These are phyloP conservation scores for Cyprinodon variegatus DNA, from an alignment of 2,113 vertebrate genomes.

Conservation along the genomic window DNA sequence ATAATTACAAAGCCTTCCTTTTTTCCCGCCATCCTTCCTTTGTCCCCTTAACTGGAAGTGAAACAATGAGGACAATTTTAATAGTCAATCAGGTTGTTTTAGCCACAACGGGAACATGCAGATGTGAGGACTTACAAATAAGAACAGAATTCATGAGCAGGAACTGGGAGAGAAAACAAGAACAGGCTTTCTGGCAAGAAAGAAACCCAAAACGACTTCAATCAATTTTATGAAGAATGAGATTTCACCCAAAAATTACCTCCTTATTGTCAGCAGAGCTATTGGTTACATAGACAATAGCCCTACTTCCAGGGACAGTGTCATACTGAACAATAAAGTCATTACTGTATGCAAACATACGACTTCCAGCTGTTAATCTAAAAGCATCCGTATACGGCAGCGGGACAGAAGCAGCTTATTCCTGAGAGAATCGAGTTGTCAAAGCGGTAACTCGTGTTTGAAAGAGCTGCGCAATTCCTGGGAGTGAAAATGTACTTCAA, in stretches of 20 bases:
- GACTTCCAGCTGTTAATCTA: conserved; percentile 39
- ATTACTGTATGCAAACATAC: conserved; percentile 1
- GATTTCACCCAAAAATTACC: conserved; percentile 68
- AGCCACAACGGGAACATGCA: conserved; percentile 42
- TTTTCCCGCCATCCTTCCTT: conserved; percentile 59
- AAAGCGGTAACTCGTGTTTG: conserved; percentile 31
- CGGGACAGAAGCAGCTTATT: conserved; percentile 20
- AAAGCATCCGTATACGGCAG: conserved; percentile 34
- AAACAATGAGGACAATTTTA: conserved; percentile 74
- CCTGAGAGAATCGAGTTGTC: conserved; percentile 40
- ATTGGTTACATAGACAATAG: neutral
- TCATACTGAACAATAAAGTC: conserved; percentile 1
- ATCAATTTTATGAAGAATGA: conserved; percentile 44
- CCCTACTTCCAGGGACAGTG: conserved; percentile 52
- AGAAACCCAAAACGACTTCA: neutral
- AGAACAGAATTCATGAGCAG: conserved; percentile 13
- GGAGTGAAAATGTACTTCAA: conserved; percentile 23
- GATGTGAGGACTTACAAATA: conserved; percentile 39
- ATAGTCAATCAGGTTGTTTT: conserved; percentile 67
- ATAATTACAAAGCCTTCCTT: conserved; percentile 73
- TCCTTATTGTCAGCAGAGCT: conserved; percentile 70
- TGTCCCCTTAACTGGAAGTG: conserved; percentile 68
- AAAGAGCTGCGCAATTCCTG: conserved; percentile 18
- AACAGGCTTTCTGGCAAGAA: neutral
- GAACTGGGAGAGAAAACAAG: conserved; percentile 13